Conservation (phyloP, 2,888 invertebrate species). For the Eilema caniola region DNA sequence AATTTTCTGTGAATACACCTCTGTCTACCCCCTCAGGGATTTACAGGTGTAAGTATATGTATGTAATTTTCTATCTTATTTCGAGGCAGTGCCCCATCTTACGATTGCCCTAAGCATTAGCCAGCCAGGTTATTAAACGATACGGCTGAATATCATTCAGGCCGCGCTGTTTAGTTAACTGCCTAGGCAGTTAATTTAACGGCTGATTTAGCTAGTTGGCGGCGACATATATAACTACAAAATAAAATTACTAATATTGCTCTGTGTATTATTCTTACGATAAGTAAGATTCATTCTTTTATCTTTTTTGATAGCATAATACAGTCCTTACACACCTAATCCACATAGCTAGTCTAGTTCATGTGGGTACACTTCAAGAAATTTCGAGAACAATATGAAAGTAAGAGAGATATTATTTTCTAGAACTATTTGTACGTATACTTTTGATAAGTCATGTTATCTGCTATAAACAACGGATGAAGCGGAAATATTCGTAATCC, state of each 20-base stretch:
- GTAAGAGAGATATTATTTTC: background rate
- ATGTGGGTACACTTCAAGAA: background rate
- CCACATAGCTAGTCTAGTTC: background rate
- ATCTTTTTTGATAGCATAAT: background rate
- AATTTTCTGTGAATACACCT: too few relatives aligned
- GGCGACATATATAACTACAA: too few relatives aligned
- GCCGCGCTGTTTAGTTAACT: too few relatives aligned
- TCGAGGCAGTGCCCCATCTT: too few relatives aligned
- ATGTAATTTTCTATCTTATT: too few relatives aligned
- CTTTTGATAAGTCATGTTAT: conserved; percentile 3
- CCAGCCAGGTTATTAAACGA: too few relatives aligned
- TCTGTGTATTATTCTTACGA: background rate
- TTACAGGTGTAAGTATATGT: too few relatives aligned
- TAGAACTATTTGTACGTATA: background rate
- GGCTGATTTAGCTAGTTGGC: too few relatives aligned
- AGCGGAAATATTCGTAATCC: background rate
- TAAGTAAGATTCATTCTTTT: background rate
- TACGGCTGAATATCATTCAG: too few relatives aligned
- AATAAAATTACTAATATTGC: background rate
- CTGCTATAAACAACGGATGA: background rate
- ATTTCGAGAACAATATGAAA: background rate
- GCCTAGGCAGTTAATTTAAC: too few relatives aligned
- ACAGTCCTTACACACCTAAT: background rate
- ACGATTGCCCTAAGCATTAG: too few relatives aligned
- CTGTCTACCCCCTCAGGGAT: too few relatives aligned